Evolutionary conservation across 2,888 invertebrate species (phyloP).

Genomic region (Lysandra coridon): DNA sequence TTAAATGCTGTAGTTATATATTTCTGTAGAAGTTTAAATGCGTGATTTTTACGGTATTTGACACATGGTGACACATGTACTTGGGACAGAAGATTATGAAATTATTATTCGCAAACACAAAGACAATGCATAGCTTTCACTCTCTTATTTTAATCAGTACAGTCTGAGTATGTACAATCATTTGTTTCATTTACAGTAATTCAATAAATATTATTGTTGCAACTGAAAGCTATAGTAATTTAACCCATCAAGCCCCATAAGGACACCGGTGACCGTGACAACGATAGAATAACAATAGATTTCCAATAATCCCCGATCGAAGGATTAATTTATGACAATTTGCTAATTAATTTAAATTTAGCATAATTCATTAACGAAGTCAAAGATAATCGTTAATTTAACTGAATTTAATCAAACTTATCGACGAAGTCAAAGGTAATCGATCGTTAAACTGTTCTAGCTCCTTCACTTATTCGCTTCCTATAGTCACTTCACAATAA

Average conservation of each 20-base stretch:
- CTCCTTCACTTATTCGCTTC: conserved; percentile 28
- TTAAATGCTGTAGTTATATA: no score
- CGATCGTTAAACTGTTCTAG: conserved; percentile 12
- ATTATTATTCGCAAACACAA: not conserved
- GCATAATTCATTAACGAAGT: not conserved
- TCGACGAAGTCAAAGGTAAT: not conserved
- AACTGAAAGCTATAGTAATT: no score
- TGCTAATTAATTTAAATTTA: not conserved
- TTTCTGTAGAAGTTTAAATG: no score
- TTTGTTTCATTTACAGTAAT: not conserved
- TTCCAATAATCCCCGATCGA: no score
- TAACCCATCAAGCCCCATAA: no score
- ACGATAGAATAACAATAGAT: no score
- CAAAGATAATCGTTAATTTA: not conserved
- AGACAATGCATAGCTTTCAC: not conserved
- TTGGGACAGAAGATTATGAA: not conserved
- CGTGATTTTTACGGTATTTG: not conserved
- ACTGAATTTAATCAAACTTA: not conserved
- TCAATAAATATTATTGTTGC: no score
- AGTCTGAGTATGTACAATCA: not conserved
- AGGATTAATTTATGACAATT: not conserved
- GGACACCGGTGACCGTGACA: no score
- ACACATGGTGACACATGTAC: no score
- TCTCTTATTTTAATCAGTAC: not conserved
- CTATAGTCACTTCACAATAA: conserved; percentile 27